Percentiles rank a stretch among this genome's conserved stretches.
These are phyloP conservation scores for Zoanthus solanderi DNA, from an alignment of 92 coral and sea anemone genomes.

Conservation along the genomic window DNA sequence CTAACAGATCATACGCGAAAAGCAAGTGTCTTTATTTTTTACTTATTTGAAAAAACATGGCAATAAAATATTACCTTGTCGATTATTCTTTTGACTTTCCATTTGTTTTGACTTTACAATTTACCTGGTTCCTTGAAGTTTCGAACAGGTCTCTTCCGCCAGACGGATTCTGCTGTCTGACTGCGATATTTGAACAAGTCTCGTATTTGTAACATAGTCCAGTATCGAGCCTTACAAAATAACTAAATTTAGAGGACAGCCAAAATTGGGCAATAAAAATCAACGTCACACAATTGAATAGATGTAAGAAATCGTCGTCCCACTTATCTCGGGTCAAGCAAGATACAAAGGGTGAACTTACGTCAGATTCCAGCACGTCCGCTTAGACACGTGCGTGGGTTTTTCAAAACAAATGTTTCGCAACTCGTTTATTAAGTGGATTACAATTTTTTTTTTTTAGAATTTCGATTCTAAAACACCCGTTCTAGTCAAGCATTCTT, in stretches of 20 bases:
- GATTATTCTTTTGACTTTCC: neutral
- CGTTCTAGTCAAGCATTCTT: neutral
- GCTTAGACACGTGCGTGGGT: neutral
- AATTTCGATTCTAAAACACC: neutral
- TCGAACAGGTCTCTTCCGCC: neutral
- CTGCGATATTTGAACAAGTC: neutral
- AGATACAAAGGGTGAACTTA: neutral
- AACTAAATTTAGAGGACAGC: constrained; percentile 13
- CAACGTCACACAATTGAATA: neutral
- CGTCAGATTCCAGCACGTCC: constrained; percentile 16
- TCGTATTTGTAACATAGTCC: neutral
- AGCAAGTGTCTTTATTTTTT: neutral
- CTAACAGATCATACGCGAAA: neutral
- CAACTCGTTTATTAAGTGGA: neutral
- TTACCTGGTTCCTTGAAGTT: neutral
- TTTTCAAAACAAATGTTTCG: constrained; percentile 14
- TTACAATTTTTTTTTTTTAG: neutral
- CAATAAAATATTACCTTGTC: neutral
- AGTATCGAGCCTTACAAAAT: constrained; percentile 4
- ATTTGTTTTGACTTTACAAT: neutral
- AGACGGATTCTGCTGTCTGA: neutral
- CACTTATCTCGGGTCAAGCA: neutral
- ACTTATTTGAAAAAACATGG: neutral
- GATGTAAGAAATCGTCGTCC: neutral
- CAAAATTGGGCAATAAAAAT: neutral